Conservation (phyloP, 1,140 invertebrate genomes). For the Lordiphosa clarofinis region DNA sequence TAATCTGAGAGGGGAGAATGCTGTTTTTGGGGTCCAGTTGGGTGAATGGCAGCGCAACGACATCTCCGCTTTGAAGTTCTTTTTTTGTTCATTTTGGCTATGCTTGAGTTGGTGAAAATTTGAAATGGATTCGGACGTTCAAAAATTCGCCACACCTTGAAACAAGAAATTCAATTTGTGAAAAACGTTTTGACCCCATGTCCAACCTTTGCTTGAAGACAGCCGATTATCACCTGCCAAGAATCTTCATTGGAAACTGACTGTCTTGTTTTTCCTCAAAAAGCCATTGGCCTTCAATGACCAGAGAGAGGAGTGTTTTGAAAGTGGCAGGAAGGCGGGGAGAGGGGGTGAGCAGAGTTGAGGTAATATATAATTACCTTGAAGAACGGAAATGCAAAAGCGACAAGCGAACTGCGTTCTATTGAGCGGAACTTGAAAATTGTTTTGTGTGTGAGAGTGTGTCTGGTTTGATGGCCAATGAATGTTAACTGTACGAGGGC, state of each 20-base stretch:
- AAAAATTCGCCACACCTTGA: neutral
- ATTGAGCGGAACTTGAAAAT: slow-evolving; percentile 15
- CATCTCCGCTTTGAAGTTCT: slow-evolving; percentile 4
- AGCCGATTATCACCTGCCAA: too few species aligned
- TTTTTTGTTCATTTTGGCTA: slow-evolving; percentile 2
- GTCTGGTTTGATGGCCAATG: neutral
- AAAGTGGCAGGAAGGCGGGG: neutral
- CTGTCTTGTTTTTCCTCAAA: too few species aligned
- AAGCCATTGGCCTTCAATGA: slow-evolving; percentile 1
- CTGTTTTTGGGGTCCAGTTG: slow-evolving; percentile 10
- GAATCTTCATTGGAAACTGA: too few species aligned
- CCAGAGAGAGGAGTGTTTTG: neutral
- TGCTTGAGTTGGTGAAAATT: slow-evolving; percentile 9
- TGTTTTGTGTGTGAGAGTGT: slow-evolving; percentile 1
- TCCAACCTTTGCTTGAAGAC: too few species aligned
- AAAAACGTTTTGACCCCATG: too few species aligned
- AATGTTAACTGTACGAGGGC: too few species aligned
- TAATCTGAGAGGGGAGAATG: neutral
- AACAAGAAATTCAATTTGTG: neutral
- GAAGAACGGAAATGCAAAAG: slow-evolving; percentile 15
- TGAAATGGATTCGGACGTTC: slow-evolving; percentile 2
- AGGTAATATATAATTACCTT: slow-evolving; percentile 10
- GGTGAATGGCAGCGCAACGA: slow-evolving; percentile 1
- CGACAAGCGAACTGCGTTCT: slow-evolving; percentile 5
- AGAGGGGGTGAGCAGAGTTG: neutral